Evolutionary conservation across 1,140 invertebrate genomes (phyloP).

Genomic region (Zaprionus tsacasi): DNA sequence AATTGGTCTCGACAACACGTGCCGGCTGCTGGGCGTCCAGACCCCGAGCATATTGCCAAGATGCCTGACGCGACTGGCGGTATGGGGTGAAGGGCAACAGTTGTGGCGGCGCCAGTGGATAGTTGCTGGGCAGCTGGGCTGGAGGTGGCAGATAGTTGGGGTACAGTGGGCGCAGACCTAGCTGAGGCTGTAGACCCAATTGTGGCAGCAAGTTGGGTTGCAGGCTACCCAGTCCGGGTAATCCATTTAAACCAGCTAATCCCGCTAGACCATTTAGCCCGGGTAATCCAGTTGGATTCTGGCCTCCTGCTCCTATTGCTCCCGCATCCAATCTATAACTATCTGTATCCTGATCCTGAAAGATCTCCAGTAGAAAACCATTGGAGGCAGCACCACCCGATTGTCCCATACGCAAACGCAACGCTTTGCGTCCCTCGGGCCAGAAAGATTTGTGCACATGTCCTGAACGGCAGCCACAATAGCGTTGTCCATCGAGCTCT

Average conservation of each 20-base stretch:
- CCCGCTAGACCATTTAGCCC: conserved; percentile 25
- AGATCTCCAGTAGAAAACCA: conserved; percentile 86
- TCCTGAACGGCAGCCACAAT: conserved; percentile 86
- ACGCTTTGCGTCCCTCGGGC: conserved; percentile 72
- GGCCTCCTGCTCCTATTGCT: conserved; percentile 5
- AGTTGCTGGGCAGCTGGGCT: conserved; percentile 16
- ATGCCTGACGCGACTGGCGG: conserved; percentile 53
- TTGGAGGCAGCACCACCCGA: conserved; percentile 61
- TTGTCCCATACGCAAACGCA: conserved; percentile 78
- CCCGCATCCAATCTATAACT: conserved; percentile 43
- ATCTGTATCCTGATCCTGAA: conserved; percentile 85
- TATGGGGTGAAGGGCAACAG: conserved; percentile 57
- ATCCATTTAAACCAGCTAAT: not conserved
- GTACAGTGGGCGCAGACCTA: conserved; percentile 45
- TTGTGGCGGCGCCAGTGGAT: conserved; percentile 25
- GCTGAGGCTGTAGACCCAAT: conserved; percentile 22
- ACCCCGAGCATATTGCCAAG: conserved; percentile 56
- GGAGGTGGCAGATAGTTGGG: conserved; percentile 34
- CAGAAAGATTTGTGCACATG: conserved; percentile 82
- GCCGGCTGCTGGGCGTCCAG: conserved; percentile 65
- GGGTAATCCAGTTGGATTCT: conserved; percentile 15
- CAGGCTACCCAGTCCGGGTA: not conserved
- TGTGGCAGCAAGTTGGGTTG: conserved; percentile 16
- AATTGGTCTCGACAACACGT: conserved; percentile 73
- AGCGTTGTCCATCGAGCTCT: conserved; percentile 85